Percentiles rank a stretch among this genome's conserved stretches.
These are phyloP conservation scores for Amphipoea oculea DNA, from an alignment of 2,888 invertebrate genomes.

Conservation along the genomic window DNA sequence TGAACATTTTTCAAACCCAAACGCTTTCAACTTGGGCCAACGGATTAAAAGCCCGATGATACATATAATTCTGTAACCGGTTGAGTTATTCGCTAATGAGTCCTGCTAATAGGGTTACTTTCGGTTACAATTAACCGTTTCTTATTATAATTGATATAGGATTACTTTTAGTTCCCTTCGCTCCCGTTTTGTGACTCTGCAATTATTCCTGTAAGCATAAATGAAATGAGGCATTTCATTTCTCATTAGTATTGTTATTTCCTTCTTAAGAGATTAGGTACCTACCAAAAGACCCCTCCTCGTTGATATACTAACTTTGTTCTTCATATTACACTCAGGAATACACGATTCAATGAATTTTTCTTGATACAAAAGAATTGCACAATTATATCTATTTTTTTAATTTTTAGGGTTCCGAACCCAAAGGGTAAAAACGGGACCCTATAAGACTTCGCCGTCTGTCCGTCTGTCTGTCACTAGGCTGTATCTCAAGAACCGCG, in stretches of 20 bases:
- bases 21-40: slow-evolving; percentile 59
- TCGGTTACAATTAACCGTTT: slow-evolving; percentile 78
- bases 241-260: neutral
- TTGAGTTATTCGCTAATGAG: slow-evolving; percentile 84
- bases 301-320: neutral
- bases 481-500: no score
- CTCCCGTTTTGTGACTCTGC: slow-evolving; percentile 36
- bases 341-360: no score
- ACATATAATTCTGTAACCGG: slow-evolving; percentile 77
- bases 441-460: no score
- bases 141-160: slow-evolving; percentile 72
- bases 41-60: slow-evolving; percentile 72
- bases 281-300: neutral
- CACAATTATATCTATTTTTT: no score
- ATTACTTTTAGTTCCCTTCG: slow-evolving; percentile 43
- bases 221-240: slow-evolving; percentile 6
- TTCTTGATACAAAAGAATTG: no score
- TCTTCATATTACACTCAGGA: neutral
- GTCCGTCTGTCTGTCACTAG: no score
- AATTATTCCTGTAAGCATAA: slow-evolving; percentile 18
- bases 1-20: neutral
- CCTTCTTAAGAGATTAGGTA: neutral
- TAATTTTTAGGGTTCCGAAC: no score
- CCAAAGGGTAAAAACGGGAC: no score
- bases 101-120: slow-evolving; percentile 77